Evolutionary conservation across 2,888 invertebrate genomes (phyloP).

Genomic region (Eudasyphora cyanicolor): DNA sequence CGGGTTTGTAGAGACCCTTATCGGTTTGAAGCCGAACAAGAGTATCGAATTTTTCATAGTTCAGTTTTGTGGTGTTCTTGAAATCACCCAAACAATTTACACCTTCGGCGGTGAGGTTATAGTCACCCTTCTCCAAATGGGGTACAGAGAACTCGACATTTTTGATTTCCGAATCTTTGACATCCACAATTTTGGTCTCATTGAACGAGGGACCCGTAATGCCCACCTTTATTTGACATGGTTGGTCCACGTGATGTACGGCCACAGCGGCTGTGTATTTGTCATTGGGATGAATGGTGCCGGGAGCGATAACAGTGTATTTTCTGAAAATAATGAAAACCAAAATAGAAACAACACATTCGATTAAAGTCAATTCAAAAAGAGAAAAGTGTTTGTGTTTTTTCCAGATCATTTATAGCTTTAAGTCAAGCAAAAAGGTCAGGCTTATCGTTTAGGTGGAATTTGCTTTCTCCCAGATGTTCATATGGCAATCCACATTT

Average conservation of each 20-base stretch:
- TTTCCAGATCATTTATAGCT: not conserved
- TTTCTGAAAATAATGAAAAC: constrained; percentile 63
- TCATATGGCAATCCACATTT: no score
- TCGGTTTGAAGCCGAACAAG: constrained; percentile 93
- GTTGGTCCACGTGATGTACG: constrained; percentile 77
- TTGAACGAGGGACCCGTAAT: constrained; percentile 74
- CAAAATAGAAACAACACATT: not conserved
- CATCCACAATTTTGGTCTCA: constrained; percentile 70
- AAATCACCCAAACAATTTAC: constrained; percentile 84
- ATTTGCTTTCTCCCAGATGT: not conserved
- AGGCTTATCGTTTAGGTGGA: not conserved
- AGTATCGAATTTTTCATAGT: constrained; percentile 80
- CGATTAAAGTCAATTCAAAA: not conserved
- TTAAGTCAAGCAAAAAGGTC: not conserved
- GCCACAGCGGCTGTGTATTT: constrained; percentile 90
- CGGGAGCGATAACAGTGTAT: constrained; percentile 91
- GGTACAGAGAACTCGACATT: constrained; percentile 72
- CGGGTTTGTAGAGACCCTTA: constrained; percentile 94
- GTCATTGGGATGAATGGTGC: constrained; percentile 89
- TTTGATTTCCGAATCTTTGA: constrained; percentile 69
- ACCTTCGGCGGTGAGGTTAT: constrained; percentile 87
- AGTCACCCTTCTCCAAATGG: constrained; percentile 82
- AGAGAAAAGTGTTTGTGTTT: not conserved
- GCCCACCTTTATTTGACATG: constrained; percentile 72
- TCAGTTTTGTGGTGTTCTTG: constrained; percentile 86